Evolutionary conservation across 1,140 invertebrate genomes (phyloP), one percentile per base, ranked within the genome.

Genomic region (Ceratitis capitata): DNA sequence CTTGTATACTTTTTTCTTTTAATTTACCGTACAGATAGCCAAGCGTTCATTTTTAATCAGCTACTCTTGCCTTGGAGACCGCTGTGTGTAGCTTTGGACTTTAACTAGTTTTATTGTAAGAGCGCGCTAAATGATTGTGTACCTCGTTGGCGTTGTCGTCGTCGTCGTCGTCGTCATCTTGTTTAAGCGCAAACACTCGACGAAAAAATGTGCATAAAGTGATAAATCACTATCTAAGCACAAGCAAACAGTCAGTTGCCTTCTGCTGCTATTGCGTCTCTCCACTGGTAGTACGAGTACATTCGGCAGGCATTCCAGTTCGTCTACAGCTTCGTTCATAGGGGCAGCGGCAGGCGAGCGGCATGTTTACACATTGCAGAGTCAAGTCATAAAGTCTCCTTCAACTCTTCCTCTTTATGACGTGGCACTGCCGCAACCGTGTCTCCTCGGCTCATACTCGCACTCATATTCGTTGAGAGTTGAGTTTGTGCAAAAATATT

Each of bases 41-140:
- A n/a, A 32, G n/a, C 69, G 69, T 78, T 78, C 69, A 78, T 78
- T 45, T 78, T 78, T 78, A 78, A 78, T 78, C 69, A 78, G 69
- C 69, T 45, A 29, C 82, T 51, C 26, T 14, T 53, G 47, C n/a
- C n/a, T n/a, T n/a, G n/a, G n/a, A n/a, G 47, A 83, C 26, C 19
- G 51, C 9, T 53, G 23, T 45, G 19, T 45, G n/a, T 9, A 1
- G 7, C 32, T 16, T n/a, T 42, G 42, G 3, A 2, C n/a, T 45
- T 47, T 45, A n/a, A 23, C 39, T 42, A 45, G n/a, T 35, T 78
- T 78, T 78, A 78, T 78, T 78, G 69, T 39, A 78, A 9, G 19
- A 9, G 19, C n/a, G 4, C 64, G 35, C 64, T 74, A 74, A 74
- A 74, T 42, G 69, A 78, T 78, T 78, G 69, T 42, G 39, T 78